phyloP scores from a whole-genome alignment of 2,113 vertebrate species.

The Ammodytes marinus region DNA sequence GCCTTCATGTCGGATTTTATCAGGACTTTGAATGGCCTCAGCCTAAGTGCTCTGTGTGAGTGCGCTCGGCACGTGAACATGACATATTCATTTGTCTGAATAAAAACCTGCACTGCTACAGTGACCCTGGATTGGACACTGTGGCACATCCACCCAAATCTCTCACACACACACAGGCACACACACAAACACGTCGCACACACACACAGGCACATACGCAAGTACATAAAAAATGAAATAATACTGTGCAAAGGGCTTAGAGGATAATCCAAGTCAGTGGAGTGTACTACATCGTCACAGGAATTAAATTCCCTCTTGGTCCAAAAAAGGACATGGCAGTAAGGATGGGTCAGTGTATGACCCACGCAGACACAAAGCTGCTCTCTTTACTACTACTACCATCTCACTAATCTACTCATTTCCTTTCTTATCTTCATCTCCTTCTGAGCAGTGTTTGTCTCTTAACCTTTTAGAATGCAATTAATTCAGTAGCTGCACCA shows the following conservation, averaged over 20 bases:
- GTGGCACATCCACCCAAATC: conserved; percentile 39
- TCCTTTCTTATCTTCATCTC: neutral
- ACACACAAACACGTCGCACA: conserved; percentile 25
- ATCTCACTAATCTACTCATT: neutral
- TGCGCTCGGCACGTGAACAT: conserved; percentile 29
- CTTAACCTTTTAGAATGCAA: neutral
- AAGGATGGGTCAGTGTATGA: conserved; percentile 62
- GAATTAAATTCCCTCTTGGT: conserved; percentile 79
- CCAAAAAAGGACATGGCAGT: conserved; percentile 72
- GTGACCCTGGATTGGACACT: conserved; percentile 40
- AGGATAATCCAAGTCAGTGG: conserved; percentile 81
- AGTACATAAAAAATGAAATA: conserved; percentile 77
- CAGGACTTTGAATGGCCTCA: conserved; percentile 58
- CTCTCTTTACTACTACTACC: conserved; percentile 35
- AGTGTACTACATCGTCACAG: conserved; percentile 78
- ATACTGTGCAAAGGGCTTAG: conserved; percentile 82
- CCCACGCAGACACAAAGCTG: conserved; percentile 46
- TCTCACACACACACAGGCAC: conserved; percentile 5
- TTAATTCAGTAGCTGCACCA: neutral
- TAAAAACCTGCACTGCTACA: conserved; percentile 44
- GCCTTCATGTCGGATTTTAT: conserved; percentile 68
- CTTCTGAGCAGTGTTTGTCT: neutral
- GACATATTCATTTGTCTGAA: conserved; percentile 62
- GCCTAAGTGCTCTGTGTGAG: conserved; percentile 9
- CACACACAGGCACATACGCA: conserved; percentile 25